Conservation (phyloP, 2,797 vertebrate genomes). For the Syncerus caffer region DNA sequence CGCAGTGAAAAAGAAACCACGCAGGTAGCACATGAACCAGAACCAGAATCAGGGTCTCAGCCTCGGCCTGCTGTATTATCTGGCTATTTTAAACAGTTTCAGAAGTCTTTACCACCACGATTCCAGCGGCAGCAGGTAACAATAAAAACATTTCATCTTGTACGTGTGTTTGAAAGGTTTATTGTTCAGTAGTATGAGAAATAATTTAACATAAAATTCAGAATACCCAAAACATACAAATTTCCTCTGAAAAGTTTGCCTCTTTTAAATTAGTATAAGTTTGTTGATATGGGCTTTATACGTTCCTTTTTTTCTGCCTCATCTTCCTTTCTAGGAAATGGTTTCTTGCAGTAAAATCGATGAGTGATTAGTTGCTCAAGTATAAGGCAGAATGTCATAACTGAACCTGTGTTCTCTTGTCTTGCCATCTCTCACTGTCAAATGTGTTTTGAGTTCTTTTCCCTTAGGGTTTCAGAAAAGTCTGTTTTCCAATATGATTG, state of each 20-base stretch:
- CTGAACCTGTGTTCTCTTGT: not conserved
- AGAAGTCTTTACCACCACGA: conserved; percentile 96
- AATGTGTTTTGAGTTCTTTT: not conserved
- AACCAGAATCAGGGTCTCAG: conserved; percentile 90
- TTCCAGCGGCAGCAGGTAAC: conserved; percentile 98
- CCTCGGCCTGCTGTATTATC: conserved; percentile 93
- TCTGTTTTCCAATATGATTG: not conserved
- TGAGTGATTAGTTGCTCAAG: not conserved
- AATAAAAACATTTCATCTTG: not conserved
- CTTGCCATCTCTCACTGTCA: not conserved
- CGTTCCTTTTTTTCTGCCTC: not conserved
- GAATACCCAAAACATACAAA: not conserved
- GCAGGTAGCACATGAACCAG: conserved; percentile 85
- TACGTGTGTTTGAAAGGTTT: not conserved
- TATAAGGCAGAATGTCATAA: not conserved
- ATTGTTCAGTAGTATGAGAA: not conserved
- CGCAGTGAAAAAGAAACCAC: conserved; percentile 82
- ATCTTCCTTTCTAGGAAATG: not conserved
- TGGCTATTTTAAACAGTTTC: conserved; percentile 99
- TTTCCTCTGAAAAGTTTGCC: not conserved
- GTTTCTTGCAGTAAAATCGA: not conserved
- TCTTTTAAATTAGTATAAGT: not conserved
- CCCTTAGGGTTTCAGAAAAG: not conserved
- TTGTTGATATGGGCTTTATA: not conserved
- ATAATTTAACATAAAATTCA: conserved; percentile 2